These are phyloP conservation scores for Dendroctonus ponderosae DNA, from an alignment of 1,140 invertebrate species.

Conservation along the genomic window DNA sequence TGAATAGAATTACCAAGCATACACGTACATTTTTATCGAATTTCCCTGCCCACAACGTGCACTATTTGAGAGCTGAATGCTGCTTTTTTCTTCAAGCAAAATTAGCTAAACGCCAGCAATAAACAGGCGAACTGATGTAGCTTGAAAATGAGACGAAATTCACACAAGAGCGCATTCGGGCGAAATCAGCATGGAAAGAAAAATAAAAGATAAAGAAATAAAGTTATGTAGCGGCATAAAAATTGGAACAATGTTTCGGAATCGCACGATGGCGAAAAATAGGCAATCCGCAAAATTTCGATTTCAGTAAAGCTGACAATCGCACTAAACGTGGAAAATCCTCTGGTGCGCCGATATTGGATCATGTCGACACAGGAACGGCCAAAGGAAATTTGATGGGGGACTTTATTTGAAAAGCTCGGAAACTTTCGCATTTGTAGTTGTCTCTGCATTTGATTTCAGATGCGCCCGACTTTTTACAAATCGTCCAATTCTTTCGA, in stretches of 20 bases:
- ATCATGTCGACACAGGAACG: no score
- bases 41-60: not conserved
- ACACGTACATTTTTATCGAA: not conserved
- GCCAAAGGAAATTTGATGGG: no score
- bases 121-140: not conserved
- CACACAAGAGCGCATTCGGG: not conserved
- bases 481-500: no score
- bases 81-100: not conserved
- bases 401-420: no score
- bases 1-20: not conserved
- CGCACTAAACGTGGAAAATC: conserved; percentile 10
- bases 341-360: no score
- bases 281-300: conserved; percentile 16
- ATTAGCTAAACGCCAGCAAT: not conserved
- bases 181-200: conserved; percentile 8
- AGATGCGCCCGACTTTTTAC: no score
- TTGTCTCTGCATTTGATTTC: no score
- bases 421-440: no score
- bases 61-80: not conserved
- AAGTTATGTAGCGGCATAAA: conserved; percentile 13
- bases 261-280: conserved; percentile 5
- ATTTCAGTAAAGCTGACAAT: conserved; percentile 19
- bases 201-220: conserved; percentile 10
- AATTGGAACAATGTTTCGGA: conserved; percentile 7
- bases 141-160: not conserved